These are phyloP conservation scores for Mamestra configurata DNA, from an alignment of 1,140 invertebrate species.

Conservation along the genomic window DNA sequence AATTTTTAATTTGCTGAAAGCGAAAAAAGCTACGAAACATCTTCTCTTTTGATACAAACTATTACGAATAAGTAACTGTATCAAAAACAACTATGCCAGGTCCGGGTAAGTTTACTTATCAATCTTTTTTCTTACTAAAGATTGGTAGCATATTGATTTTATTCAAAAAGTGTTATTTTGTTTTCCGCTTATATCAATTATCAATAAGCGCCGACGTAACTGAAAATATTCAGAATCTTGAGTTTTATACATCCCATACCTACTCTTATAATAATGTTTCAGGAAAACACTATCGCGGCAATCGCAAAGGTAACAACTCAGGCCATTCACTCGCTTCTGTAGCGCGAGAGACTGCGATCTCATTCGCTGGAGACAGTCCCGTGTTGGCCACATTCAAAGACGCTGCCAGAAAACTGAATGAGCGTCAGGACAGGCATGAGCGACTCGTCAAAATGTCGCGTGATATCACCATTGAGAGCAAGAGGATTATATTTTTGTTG, in stretches of 20 bases:
- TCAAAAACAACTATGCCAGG: slow-evolving; percentile 5
- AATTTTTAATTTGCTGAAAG: background rate
- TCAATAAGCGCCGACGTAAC: too few species aligned
- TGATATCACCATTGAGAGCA: slow-evolving; percentile 97
- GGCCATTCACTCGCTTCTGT: slow-evolving; percentile 68
- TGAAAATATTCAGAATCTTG: background rate
- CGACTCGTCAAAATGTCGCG: slow-evolving; percentile 94
- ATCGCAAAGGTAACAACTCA: slow-evolving; percentile 56
- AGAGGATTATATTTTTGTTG: slow-evolving; percentile 95
- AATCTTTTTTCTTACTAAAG: background rate
- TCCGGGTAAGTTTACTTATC: background rate
- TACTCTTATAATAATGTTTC: slow-evolving; percentile 20
- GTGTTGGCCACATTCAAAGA: slow-evolving; percentile 91
- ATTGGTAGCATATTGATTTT: background rate
- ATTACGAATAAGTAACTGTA: background rate
- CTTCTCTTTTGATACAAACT: background rate
- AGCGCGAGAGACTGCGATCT: slow-evolving; percentile 67
- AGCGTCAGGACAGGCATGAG: slow-evolving; percentile 95
- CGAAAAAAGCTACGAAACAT: background rate
- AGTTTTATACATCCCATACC: background rate
- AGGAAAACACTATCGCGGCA: slow-evolving; percentile 70
- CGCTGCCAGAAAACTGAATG: slow-evolving; percentile 92
- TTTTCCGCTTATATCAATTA: too few species aligned
- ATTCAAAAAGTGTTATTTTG: background rate
- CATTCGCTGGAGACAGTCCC: slow-evolving; percentile 85